phyloP scores from a whole-genome alignment of 37 sponge, comb jelly and placozoan genomes.

The Eunapius fragilis region DNA sequence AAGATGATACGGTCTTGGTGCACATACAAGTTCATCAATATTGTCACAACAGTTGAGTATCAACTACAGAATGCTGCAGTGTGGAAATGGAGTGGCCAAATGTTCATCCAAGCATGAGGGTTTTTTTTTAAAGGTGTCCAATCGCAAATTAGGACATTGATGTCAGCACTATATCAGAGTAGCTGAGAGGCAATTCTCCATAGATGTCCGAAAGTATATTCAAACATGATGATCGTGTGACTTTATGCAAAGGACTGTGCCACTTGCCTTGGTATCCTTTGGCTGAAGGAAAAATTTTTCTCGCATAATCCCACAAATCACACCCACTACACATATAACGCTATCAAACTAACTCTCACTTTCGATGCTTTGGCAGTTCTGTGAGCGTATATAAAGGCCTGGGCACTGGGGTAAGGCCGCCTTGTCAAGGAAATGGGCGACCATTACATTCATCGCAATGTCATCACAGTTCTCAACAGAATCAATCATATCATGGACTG shows the following conservation, averaged over 20 bases:
- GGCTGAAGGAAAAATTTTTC: background rate
- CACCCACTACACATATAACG: background rate
- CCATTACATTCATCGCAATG: slow-evolving; percentile 21
- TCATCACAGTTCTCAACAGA: slow-evolving; percentile 32
- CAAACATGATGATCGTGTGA: slow-evolving; percentile 38
- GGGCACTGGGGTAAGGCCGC: slow-evolving; percentile 1
- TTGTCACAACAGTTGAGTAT: no score
- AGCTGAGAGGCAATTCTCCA: slow-evolving; percentile 24
- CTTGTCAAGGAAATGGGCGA: slow-evolving; percentile 9
- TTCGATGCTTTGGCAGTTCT: slow-evolving; percentile 6
- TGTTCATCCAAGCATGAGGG: no score
- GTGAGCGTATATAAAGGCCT: slow-evolving; percentile 17
- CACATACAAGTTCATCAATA: no score
- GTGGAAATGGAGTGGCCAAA: no score
- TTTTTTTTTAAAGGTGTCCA: no score
- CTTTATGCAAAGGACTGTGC: slow-evolving; percentile 32
- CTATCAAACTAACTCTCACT: slow-evolving; percentile 1
- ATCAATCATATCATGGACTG: slow-evolving; percentile 11
- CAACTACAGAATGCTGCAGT: no score
- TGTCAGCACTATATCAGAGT: slow-evolving; percentile 25
- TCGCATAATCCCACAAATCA: background rate
- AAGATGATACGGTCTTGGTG: no score
- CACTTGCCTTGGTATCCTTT: slow-evolving; percentile 44
- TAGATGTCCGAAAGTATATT: slow-evolving; percentile 39
- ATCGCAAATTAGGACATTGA: background rate